These are phyloP conservation scores for Acrossocheilus wenchowensis DNA, from an alignment of 2,797 vertebrate species.

Conservation along the genomic window DNA sequence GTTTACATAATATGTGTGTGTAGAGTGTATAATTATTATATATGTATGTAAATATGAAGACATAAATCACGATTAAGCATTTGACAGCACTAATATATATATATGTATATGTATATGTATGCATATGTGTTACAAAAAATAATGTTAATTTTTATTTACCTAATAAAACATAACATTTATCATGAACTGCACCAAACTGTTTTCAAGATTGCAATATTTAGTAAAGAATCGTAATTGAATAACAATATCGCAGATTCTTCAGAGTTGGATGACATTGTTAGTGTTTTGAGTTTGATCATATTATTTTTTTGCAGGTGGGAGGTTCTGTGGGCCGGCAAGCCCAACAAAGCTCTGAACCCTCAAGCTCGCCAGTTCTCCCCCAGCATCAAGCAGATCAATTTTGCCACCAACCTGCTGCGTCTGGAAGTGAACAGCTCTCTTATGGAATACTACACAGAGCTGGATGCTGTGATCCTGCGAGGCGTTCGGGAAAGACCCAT, in stretches of 20 bases:
- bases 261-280: background rate
- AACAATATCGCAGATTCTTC: background rate
- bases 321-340: slow-evolving; percentile 93
- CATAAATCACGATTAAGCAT: too few relatives aligned
- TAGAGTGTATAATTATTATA: too few relatives aligned
- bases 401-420: slow-evolving; percentile 94
- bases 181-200: background rate
- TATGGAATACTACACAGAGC: slow-evolving; percentile 95
- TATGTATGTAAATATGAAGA: too few relatives aligned
- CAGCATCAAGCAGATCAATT: slow-evolving; percentile 91
- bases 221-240: background rate
- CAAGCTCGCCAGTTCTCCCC: slow-evolving; percentile 96
- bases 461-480: slow-evolving; percentile 94
- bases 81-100: too few relatives aligned
- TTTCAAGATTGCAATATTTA: background rate
- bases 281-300: background rate
- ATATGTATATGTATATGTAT: too few relatives aligned
- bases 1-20: too few relatives aligned
- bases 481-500: slow-evolving; percentile 91
- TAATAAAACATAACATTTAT: background rate
- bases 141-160: background rate
- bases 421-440: slow-evolving; percentile 96
- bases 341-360: slow-evolving; percentile 86
- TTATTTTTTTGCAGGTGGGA: slow-evolving; percentile 83
- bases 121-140: too few relatives aligned